A percentile compares a stretch with the other conserved stretches of the same genome.
Conservation (phyloP, 2,797 vertebrate genomes). For the Sebastes itinus region DNA sequence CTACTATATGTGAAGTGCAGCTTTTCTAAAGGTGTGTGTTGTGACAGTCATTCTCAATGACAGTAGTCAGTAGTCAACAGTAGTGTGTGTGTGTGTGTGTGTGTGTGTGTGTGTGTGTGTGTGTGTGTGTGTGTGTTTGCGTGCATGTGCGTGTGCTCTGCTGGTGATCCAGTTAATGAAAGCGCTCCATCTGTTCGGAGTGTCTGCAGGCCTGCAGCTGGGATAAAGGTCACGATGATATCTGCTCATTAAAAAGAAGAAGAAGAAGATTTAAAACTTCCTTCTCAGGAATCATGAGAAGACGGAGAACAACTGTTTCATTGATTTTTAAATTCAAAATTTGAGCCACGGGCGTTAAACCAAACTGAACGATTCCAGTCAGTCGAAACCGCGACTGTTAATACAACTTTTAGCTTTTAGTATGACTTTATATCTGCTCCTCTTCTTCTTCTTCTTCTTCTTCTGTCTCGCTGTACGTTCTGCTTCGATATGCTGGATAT, state of each 20-base stretch:
- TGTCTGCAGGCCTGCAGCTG: constrained; percentile 26
- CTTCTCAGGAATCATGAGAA: background rate
- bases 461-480: background rate
- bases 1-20: too few species aligned
- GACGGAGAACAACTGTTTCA: background rate
- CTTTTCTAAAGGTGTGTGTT: too few species aligned
- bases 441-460: background rate
- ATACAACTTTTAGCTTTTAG: background rate
- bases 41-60: too few species aligned
- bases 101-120: too few species aligned
- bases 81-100: too few species aligned
- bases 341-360: background rate
- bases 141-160: background rate
- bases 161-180: constrained; percentile 43
- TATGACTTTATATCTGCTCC: background rate
- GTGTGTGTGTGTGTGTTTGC: too few species aligned
- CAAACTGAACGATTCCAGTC: background rate
- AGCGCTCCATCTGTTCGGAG: constrained; percentile 29
- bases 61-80: too few species aligned
- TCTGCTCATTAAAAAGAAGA: constrained; percentile 12
- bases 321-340: background rate
- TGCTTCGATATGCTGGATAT: background rate
- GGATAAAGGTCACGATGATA: constrained; percentile 15
- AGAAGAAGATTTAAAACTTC: background rate
- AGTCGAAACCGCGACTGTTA: background rate